phyloP scores from a whole-genome alignment of 2,888 invertebrate species.

The Catocala sponsa region DNA sequence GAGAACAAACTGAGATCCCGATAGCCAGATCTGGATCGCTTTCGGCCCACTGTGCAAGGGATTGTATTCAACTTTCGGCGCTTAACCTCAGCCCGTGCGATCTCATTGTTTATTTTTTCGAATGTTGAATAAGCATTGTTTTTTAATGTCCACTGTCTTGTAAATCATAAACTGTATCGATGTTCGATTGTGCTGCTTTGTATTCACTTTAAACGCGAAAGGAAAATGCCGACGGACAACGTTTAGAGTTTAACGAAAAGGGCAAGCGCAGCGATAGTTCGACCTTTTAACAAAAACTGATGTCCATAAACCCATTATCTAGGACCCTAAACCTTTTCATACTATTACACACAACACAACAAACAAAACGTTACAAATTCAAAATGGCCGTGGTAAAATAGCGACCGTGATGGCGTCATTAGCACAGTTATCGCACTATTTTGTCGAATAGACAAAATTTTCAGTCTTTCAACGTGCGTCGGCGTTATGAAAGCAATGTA shows the following conservation, averaged over 20 bases:
- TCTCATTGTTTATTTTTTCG: slow-evolving; percentile 68
- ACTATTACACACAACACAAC: slow-evolving; percentile 60
- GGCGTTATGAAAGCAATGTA: slow-evolving; percentile 80
- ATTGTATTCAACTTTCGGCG: slow-evolving; percentile 78
- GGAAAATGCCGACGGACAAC: slow-evolving; percentile 25
- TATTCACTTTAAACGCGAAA: slow-evolving; percentile 28
- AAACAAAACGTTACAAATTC: slow-evolving; percentile 79
- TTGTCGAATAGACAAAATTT: slow-evolving; percentile 86
- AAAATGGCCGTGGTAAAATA: slow-evolving; percentile 77
- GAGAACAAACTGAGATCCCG: slow-evolving; percentile 88
- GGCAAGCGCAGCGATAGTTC: slow-evolving; percentile 18
- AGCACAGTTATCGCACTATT: slow-evolving; percentile 86
- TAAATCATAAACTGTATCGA: slow-evolving; percentile 67
- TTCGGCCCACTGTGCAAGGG: slow-evolving; percentile 77
- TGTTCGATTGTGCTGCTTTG: slow-evolving; percentile 33
- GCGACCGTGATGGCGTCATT: slow-evolving; percentile 79
- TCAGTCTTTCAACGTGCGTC: slow-evolving; percentile 82
- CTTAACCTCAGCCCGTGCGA: slow-evolving; percentile 62
- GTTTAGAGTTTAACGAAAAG: slow-evolving; percentile 19
- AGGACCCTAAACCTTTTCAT: slow-evolving; percentile 67
- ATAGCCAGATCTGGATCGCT: slow-evolving; percentile 85
- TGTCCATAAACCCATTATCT: slow-evolving; percentile 54
- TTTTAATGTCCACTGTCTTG: slow-evolving; percentile 66
- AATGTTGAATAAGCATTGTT: slow-evolving; percentile 69
- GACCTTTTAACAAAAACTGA: slow-evolving; percentile 60